Evolutionary conservation across 2,888 invertebrate genomes (phyloP).

Genomic region (Orthosia gothica): DNA sequence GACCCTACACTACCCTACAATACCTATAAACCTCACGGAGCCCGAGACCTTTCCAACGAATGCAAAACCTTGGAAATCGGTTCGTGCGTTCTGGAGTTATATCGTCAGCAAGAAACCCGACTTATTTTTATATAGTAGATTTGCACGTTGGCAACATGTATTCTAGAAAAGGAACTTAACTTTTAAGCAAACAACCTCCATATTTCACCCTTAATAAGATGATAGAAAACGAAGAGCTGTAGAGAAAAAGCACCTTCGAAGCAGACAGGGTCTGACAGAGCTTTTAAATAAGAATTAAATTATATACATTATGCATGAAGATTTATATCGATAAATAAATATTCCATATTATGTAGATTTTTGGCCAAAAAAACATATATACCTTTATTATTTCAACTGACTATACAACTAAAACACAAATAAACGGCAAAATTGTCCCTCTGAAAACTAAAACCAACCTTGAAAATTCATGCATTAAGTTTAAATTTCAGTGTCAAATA

Average conservation of each 20-base stretch:
- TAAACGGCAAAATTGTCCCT: constrained; percentile 23
- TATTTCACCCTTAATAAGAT: constrained; percentile 26
- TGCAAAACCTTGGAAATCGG: too few species aligned
- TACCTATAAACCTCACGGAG: too few species aligned
- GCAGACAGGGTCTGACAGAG: background rate
- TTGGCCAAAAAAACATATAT: constrained; percentile 20
- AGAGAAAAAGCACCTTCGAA: background rate
- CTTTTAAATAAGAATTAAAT: background rate
- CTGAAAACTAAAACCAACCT: constrained; percentile 3
- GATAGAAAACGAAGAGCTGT: too few species aligned
- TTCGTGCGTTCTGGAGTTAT: too few species aligned
- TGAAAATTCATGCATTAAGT: constrained; percentile 13
- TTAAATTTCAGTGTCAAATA: constrained; percentile 33
- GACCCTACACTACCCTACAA: too few species aligned
- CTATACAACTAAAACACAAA: constrained; percentile 51
- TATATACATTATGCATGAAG: constrained; percentile 21
- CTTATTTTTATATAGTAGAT: too few species aligned
- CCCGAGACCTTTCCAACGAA: too few species aligned
- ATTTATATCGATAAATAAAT: constrained; percentile 19
- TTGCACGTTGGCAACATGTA: too few species aligned
- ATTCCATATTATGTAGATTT: constrained; percentile 32
- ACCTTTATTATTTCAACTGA: constrained; percentile 48
- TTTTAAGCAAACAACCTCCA: constrained; percentile 1
- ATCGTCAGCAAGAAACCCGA: too few species aligned
- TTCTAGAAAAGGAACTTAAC: constrained; percentile 18